Conservation (phyloP, 2,113 vertebrate species). For the Urocolius indicus region DNA sequence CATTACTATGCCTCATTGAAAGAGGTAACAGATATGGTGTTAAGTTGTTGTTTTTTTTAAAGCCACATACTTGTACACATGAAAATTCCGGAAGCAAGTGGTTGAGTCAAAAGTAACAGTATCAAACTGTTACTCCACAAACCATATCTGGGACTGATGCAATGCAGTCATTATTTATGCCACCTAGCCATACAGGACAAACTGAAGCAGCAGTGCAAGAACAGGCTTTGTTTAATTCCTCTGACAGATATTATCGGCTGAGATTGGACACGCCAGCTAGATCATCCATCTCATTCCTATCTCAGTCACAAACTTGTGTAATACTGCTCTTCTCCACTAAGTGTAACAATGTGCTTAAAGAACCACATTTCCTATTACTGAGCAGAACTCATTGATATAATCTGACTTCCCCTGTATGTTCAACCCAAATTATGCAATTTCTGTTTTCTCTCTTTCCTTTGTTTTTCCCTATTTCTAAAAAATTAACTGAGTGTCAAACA, state of each 20-base stretch:
- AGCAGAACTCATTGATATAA: not conserved
- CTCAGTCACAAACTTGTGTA: not conserved
- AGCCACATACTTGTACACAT: not conserved
- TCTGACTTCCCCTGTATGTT: not conserved
- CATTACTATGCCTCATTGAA: not conserved
- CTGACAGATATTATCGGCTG: not conserved
- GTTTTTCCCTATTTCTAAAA: not conserved
- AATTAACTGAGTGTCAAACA: not conserved
- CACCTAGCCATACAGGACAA: not conserved
- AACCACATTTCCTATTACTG: not conserved
- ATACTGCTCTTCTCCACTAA: not conserved
- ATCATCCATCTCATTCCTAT: not conserved
- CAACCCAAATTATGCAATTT: not conserved
- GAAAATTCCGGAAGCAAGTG: not conserved
- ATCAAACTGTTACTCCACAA: not conserved
- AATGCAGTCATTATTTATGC: not conserved
- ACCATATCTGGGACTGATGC: not conserved
- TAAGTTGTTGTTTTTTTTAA: not conserved
- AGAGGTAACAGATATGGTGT: not conserved
- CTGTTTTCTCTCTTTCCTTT: not conserved
- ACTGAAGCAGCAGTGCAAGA: not conserved
- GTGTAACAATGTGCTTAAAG: not conserved
- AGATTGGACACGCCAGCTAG: not conserved
- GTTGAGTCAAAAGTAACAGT: not conserved
- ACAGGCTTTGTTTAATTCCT: not conserved